Base-by-base conservation (phyloP, 2,888 invertebrate species). In the Sericinus montela region DNA sequence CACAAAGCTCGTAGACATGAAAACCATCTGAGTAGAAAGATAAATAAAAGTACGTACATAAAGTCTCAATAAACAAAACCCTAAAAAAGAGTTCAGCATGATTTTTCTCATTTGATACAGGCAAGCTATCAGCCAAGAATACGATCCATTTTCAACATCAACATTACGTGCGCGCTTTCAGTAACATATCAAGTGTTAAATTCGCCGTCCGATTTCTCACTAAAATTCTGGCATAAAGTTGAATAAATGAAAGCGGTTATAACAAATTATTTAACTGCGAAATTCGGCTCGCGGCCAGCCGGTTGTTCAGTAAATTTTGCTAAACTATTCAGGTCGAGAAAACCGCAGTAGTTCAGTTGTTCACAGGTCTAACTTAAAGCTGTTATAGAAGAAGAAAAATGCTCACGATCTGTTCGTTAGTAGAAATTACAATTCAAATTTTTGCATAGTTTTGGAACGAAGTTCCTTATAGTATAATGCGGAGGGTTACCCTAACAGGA, bases 261-360 rank as follows among this genome's bases (percentile, higher is more conserved):
- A 76, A 75, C 77, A 77, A 86, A 83, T 82, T 80, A 86, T 83
- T 82, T 80, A 78, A 77, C 72, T 78, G 80, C 74, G 75, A 80
- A 76, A 80, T 79, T 85, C 80, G 83, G 85, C 80, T 77, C 77
- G 71, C 72, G 78, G 82, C 80, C 81, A 82, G 73, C 69, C 67
- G 71, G 55, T 56, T 75, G 75, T 76, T 76, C 76, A 71, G 63
- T 67, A 76, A 73, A 78, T 79, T 80, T 75, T 71, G 73, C 75
- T 79, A 73, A 83, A 81, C 81, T 82, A 85, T 84, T 80, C 80
- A 81, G 80, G 78, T 76, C 75, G 80, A 71, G 75, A 67, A 76
- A 81, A 78, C 84, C 85, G 74, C 84, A 81, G 63, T 72, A 72
- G 75, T 72, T 80, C 77, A 75, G 71, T 75, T 73, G 75, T 77